Base-by-base conservation (phyloP, 2,113 vertebrate genomes). In the Tyrannus savana region DNA sequence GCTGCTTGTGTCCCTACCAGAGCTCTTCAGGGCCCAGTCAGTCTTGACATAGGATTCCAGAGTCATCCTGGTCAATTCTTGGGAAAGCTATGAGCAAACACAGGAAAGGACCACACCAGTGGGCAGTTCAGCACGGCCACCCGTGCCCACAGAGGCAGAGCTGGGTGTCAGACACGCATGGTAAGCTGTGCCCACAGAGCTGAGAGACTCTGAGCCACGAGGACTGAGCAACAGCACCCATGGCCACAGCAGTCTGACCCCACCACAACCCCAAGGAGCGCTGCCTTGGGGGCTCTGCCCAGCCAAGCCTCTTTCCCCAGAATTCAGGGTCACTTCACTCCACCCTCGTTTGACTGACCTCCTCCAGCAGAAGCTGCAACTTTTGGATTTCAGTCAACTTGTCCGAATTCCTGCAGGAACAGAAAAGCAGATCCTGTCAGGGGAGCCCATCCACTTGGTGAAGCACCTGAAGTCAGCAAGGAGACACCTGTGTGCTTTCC, bases 1-100 rank as follows among this genome's bases (percentile, higher is more conserved):
- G 30, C 53, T 78, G 49, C 42, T 19, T 12, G 7, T 59, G 74
- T 69, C 74, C 68, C 52, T 71, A 80, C 89, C 93, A 33, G 68
- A 72, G 81, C 75, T 92, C 62, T 85, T 33, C 8, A 89, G 75
- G 19, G 81, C 76, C 89, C 89, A 92, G 59, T 92, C 63, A 1
- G 0, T 44, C 85, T 12, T 41, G 19, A 14, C 6, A 30, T 21
- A 78, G 50, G 6, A n/a, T 30, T 73, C 59, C 37, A 10, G 47
- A 73, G 37, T 12, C 6, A 5, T 3, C 41, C 28, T 49, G n/a
- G 39, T 46, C 6, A 46, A 0, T 22, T 64, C 63, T 63, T 84
- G 56, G 74, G 28, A 60, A 69, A 9, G 39, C 33, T 27, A 5
- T 2, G 23, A 55, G 56, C 27, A 16, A 47, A 55, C 39, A 68